Percentiles rank a stretch among this genome's conserved stretches.
Conservation (phyloP, 2,797 vertebrate genomes). For the Coregonus ussuriensis region DNA sequence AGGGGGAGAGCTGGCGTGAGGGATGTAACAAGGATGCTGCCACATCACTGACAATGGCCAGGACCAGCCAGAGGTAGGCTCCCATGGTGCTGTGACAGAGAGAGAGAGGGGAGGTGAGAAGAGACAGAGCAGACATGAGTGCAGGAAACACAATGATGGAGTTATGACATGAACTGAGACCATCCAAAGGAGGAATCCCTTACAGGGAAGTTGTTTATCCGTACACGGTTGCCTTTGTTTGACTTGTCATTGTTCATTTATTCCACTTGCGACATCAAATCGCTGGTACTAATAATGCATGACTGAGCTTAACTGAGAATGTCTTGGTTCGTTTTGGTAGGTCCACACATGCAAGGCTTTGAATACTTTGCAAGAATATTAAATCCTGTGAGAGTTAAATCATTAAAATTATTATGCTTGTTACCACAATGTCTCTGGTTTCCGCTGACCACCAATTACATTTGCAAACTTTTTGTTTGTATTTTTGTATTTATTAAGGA, state of each 20-base stretch:
- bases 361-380: neutral
- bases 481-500: too few relatives aligned
- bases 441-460: neutral
- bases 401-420: neutral
- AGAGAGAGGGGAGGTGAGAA: too few relatives aligned
- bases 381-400: neutral
- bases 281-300: neutral
- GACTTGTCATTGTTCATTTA: neutral
- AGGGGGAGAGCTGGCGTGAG: conserved; percentile 60
- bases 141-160: conserved; percentile 42
- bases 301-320: too few relatives aligned
- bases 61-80: conserved; percentile 75
- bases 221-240: too few relatives aligned
- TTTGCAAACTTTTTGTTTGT: neutral
- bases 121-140: conserved; percentile 21
- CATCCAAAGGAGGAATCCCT: conserved; percentile 11
- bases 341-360: neutral
- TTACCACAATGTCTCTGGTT: neutral
- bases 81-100: conserved; percentile 82
- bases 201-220: too few relatives aligned
- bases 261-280: neutral
- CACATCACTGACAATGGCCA: conserved; percentile 71
- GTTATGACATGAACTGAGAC: conserved; percentile 12
- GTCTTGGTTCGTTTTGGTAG: neutral
- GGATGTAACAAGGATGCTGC: conserved; percentile 61